Conservation (phyloP, 2,797 vertebrate genomes). For the Sphenodon punctatus region DNA sequence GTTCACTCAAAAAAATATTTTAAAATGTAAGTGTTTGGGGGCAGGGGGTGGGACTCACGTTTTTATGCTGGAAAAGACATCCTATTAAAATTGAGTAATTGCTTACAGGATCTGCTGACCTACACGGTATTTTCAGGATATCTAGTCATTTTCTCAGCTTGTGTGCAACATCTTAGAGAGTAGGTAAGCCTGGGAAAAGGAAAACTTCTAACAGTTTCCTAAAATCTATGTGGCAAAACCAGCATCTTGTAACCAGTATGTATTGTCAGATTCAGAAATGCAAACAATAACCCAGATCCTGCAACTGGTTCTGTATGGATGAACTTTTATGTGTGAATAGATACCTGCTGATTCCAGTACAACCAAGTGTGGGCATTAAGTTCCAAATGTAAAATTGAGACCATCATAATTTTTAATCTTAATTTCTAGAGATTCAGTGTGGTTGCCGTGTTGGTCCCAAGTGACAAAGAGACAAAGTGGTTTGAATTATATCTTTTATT, state of each 20-base stretch:
- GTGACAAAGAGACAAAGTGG: too few relatives aligned
- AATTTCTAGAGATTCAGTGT: too few relatives aligned
- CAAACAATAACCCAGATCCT: slow-evolving; percentile 15
- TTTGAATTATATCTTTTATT: too few relatives aligned
- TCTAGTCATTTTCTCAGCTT: background rate
- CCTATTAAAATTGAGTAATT: background rate
- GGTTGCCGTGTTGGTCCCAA: too few relatives aligned
- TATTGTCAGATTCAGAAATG: background rate
- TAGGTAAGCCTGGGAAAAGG: background rate
- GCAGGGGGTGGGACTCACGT: background rate
- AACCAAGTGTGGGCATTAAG: background rate
- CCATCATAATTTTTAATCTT: slow-evolving; percentile 25
- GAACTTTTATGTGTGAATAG: background rate
- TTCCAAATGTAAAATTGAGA: slow-evolving; percentile 18
- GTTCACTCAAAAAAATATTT: slow-evolving; percentile 22
- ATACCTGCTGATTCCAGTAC: background rate
- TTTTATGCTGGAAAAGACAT: slow-evolving; percentile 4
- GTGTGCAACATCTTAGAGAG: background rate
- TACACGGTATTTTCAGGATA: background rate
- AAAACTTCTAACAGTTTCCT: background rate
- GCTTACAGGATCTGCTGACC: background rate
- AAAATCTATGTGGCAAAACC: background rate
- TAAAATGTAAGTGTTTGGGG: background rate
- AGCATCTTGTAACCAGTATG: background rate
- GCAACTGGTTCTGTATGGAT: background rate